Evolutionary conservation across 1,140 invertebrate species (phyloP).

Genomic region (Acyrthosiphon pisum): DNA sequence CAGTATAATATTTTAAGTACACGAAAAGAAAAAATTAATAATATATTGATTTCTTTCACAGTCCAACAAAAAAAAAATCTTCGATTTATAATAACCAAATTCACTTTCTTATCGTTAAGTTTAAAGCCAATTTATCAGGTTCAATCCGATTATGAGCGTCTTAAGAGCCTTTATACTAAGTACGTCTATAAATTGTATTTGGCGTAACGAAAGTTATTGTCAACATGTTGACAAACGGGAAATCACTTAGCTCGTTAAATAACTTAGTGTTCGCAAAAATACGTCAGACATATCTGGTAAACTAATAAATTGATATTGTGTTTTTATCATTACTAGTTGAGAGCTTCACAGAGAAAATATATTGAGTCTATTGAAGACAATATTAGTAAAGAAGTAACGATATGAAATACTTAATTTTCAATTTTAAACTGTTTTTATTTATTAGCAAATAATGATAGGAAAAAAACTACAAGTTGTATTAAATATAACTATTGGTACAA

Average conservation of each 20-base stretch:
- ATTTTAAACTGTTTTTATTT: neutral
- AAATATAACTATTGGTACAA: neutral
- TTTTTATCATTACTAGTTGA: neutral
- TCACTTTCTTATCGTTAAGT: neutral
- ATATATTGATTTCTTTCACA: neutral
- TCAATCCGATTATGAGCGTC: neutral
- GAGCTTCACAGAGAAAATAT: neutral
- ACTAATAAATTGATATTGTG: constrained; percentile 25
- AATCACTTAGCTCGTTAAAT: constrained; percentile 39
- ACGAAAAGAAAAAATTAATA: neutral
- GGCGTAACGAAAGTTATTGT: constrained; percentile 44
- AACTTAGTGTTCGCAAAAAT: constrained; percentile 30
- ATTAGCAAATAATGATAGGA: neutral
- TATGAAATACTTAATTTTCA: neutral
- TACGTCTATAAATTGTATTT: constrained; percentile 36
- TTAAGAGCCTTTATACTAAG: constrained; percentile 16
- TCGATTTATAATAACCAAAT: neutral
- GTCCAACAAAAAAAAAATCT: neutral
- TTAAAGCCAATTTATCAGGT: constrained; percentile 39
- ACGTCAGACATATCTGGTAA: constrained; percentile 22
- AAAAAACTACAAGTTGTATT: neutral
- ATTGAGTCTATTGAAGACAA: neutral
- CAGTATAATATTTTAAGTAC: neutral
- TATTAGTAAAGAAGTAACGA: neutral
- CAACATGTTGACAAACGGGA: neutral